Base-by-base conservation (phyloP, 2,888 invertebrate genomes). In the Campoletis raptor region DNA sequence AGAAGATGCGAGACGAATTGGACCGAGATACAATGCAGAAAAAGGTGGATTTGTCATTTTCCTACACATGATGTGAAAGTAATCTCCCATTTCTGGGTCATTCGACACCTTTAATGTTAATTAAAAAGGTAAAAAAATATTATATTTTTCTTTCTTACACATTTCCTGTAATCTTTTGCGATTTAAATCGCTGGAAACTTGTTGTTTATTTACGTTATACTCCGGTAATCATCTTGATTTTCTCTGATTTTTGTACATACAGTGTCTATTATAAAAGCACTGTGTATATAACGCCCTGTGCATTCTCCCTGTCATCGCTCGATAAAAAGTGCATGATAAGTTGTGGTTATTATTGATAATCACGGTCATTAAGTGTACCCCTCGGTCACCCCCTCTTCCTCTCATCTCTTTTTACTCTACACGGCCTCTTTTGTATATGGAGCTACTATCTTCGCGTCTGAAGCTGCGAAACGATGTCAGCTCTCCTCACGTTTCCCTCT, bases 291-390 rank as follows among this genome's bases (percentile, higher is more conserved):
- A 74, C 73, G 70, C 67, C 30, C 45, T 70, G 64, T 57, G 79
- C 81, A 87, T 85, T 86, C 85, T 48, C 74, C 81, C 83, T 89
- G 88, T 90, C 91, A 85, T 87, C 89, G 85, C 48, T 37, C 66
- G 37, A 21, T 81, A 90, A 90, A 86, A 90, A 87, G 61, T 57
- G 77, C 76, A 87, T 83, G 88, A 90, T 89, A 89, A 90, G 86
- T 90, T 88, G 88, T 81, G 81, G 87, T 89, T 86, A 90, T 90
- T 90, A 89, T 89, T 90, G 91, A 89, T 91, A 89, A 91, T 90
- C 91, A 89, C 88, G 78, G 84, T 89, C 89, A 91, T 91, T 91
- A 90, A 90, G 87, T 88, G 84, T 88, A 70, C 45, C 61, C 74
- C 77, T 66, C 57, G 52, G 78, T 81, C 67, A 54, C 76, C 42